phyloP scores from a whole-genome alignment of 2,113 vertebrate genomes.

The Callipepla squamata region DNA sequence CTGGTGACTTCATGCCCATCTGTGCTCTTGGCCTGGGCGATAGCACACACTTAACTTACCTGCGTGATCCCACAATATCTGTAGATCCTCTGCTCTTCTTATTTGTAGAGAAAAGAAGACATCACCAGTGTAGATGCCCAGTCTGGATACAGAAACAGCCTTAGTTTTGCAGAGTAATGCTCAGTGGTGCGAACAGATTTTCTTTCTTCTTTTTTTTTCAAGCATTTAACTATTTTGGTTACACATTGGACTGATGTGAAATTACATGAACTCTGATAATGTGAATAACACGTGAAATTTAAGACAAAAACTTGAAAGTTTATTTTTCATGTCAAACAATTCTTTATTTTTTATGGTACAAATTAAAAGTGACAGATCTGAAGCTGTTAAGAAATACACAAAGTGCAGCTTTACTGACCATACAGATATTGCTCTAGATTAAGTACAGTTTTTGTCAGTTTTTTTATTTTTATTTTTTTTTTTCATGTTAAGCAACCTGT shows the following conservation, averaged over 20 bases:
- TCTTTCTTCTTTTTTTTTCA: background rate
- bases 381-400: conserved; percentile 98
- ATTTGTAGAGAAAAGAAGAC: conserved; percentile 52
- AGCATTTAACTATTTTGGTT: conserved; percentile 41
- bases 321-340: conserved; percentile 95
- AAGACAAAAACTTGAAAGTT: conserved; percentile 70
- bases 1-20: background rate
- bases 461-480: conserved; percentile 57
- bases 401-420: conserved; percentile 99
- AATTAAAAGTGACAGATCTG: conserved; percentile 99
- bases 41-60: conserved; percentile 31
- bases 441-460: conserved; percentile 88
- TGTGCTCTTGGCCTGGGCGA: background rate
- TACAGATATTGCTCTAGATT: conserved; percentile 99
- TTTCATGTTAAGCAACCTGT: conserved; percentile 91
- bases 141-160: background rate
- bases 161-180: background rate
- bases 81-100: background rate
- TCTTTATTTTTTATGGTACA: conserved; percentile 99
- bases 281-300: conserved; percentile 69
- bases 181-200: background rate
- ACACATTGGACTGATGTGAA: conserved; percentile 55
- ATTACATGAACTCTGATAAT: conserved; percentile 43
- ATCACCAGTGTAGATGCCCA: background rate
- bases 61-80: background rate